Evolutionary conservation across 2,113 vertebrate genomes (phyloP).

Genomic region (Stegostoma tigrinum): DNA sequence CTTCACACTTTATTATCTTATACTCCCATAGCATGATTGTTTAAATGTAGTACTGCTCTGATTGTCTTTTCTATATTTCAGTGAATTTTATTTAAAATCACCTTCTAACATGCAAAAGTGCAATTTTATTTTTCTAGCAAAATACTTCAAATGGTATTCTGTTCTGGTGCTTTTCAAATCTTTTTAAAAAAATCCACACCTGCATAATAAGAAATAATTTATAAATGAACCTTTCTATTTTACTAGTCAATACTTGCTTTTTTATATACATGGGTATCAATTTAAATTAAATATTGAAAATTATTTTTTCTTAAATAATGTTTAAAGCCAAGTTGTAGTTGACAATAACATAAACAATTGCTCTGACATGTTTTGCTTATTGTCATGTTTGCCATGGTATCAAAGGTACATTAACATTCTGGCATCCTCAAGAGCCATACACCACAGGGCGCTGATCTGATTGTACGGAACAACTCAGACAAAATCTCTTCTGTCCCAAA

Average conservation of each 20-base stretch:
- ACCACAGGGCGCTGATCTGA: constrained; percentile 51
- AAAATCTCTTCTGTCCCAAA: constrained; percentile 60
- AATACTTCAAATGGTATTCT: neutral
- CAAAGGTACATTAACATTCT: constrained; percentile 51
- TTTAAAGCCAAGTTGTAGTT: constrained; percentile 53
- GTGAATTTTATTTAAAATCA: neutral
- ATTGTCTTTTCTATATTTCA: neutral
- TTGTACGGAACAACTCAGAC: constrained; percentile 61
- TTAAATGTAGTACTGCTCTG: neutral
- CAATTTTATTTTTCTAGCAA: neutral
- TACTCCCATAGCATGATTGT: neutral
- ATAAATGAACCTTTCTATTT: neutral
- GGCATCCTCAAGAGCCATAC: constrained; percentile 43
- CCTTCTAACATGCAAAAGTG: neutral
- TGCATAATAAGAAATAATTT: neutral
- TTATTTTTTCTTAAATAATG: constrained; percentile 38
- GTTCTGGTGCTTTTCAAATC: neutral
- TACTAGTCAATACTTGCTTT: neutral
- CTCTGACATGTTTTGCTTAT: constrained; percentile 51
- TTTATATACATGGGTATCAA: neutral
- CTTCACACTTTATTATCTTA: too few species aligned
- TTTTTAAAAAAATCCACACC: neutral
- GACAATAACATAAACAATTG: constrained; percentile 57
- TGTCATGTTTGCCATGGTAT: constrained; percentile 61
- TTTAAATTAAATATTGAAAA: neutral